Evolutionary conservation across 2,113 vertebrate species (phyloP), one percentile per base, ranked within the genome.

Genomic region (Syngnathoides biaculeatus): DNA sequence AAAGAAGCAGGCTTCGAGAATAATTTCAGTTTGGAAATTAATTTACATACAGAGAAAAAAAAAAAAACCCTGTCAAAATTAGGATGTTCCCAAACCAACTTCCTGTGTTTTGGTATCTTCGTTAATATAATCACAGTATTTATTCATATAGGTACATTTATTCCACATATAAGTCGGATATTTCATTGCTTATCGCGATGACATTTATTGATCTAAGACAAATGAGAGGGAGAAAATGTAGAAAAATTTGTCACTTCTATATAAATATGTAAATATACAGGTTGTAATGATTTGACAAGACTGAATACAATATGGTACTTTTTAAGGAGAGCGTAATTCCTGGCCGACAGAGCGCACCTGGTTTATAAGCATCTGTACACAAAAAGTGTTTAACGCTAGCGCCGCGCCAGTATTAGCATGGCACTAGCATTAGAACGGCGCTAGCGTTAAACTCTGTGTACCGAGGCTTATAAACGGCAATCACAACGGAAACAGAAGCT

Each of bases 221-320:
- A 77, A 67, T 2, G 67, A 61, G 84, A 72, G 64, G 74, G 58
- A 84, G 79, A 73, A 75, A 81, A 80, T 69, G 87, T 85, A 86
- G 74, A 88, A 89, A 89, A 82, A 85, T 85, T 68, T 55, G 8
- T 80, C 82, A 64, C 81, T 79, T 80, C 72, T 79, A 77, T 91
- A 91, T 91, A 92, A 91, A 92, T 89, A 92, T 90, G 83, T 91
- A 89, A 88, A 90, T 91, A 88, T 90, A 86, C 81, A 88, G 80
- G 74, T 69, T 68, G 79, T 81, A 76, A 79, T 86, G 82, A 84
- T 85, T 80, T 62, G 68, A 85, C 67, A 83, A 63, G 68, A 85
- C 74, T 74, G 78, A 82, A 77, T 82, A 82, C 79, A 85, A 64
- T 84, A 79, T 59, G 75, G 74, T 77, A 76, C 80, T 67, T 19